These are phyloP conservation scores for Drosophila nr. medialis DNA, from an alignment of 2,888 invertebrate genomes.

Conservation along the genomic window DNA sequence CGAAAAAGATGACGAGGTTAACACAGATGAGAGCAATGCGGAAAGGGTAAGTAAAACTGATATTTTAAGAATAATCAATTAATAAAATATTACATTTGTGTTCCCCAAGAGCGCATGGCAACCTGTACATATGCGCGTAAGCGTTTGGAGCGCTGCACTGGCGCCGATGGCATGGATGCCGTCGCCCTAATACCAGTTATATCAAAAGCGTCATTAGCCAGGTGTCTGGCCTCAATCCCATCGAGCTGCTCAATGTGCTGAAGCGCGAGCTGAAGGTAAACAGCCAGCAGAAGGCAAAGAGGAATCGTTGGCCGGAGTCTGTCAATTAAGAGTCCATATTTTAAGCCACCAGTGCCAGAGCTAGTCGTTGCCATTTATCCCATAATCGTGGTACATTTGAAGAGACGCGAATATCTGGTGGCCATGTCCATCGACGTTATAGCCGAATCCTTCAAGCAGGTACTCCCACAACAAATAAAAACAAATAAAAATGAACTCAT, in stretches of 20 bases:
- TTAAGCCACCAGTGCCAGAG: constrained; percentile 4
- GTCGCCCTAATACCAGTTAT: constrained; percentile 37
- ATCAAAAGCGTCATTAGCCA: constrained; percentile 38
- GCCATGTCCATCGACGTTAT: constrained; percentile 40
- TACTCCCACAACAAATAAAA: neutral
- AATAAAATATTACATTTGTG: neutral
- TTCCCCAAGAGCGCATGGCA: constrained; percentile 42
- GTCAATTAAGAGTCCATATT: constrained; percentile 46
- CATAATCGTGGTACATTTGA: constrained; percentile 43
- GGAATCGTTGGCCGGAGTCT: constrained; percentile 58
- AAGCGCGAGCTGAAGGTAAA: constrained; percentile 40
- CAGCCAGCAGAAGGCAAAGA: constrained; percentile 51
- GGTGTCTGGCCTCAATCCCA: constrained; percentile 36
- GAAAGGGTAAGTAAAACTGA: neutral
- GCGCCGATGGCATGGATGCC: constrained; percentile 50
- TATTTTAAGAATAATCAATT: neutral
- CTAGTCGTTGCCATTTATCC: constrained; percentile 40
- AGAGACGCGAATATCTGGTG: constrained; percentile 58
- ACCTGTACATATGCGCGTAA: constrained; percentile 54
- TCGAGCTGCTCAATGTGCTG: constrained; percentile 38
- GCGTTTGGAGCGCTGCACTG: constrained; percentile 63
- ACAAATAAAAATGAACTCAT: neutral
- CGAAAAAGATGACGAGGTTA: neutral
- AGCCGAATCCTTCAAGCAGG: constrained; percentile 39
- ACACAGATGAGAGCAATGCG: neutral